Evolutionary conservation across 2,113 vertebrate species (phyloP), one percentile per base, ranked within the genome.

Genomic region (Sphaerodactylus townsendi): DNA sequence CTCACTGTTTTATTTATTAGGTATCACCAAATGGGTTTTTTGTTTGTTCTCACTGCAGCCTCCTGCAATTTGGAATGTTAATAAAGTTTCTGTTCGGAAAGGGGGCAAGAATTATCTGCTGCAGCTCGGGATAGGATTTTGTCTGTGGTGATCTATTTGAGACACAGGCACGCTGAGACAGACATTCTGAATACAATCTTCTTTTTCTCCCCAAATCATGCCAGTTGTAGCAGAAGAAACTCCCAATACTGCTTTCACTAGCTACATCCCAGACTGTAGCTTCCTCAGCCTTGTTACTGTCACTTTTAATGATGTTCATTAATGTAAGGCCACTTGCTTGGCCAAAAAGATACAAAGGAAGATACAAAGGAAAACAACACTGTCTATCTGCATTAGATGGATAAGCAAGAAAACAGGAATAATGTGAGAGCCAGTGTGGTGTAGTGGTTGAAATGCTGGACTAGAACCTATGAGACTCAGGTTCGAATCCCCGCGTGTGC

Each of bases 1-100:
- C n/a, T 90, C 91, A 79, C 70, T 87, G 64, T 62, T 90, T 93
- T 92, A 89, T 92, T 93, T 94, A 91, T 89, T 85, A 77, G 64
- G 14, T 48, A 71, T 23, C 23, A 19, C 23, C 19, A 21, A 56
- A 91, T 82, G 68, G 85, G 77, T 86, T 91, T 44, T 80, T 17
- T 90, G 90, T 93, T 93, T 89, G 59, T 86, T 82, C 87, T 80
- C 25, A 48, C 71, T 84, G 5, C 71, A 46, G 84, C 48, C 5
- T 84, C 70, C 87, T 86, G 87, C 85, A 83, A 82, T 64, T 70
- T 85, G 30, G 82, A 90, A 91, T 81, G 86, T 5, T 90, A 89
- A 92, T 92, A 84, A 78, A 77, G 15, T 70, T 79, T 92, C 50
- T 85, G 48, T 86, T 90, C 84, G 88, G 19, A 48, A 81, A 85